Percentiles rank a stretch among this genome's conserved stretches.
phyloP scores from a whole-genome alignment of 2,888 invertebrate genomes.

The Orthosia gracilis region DNA sequence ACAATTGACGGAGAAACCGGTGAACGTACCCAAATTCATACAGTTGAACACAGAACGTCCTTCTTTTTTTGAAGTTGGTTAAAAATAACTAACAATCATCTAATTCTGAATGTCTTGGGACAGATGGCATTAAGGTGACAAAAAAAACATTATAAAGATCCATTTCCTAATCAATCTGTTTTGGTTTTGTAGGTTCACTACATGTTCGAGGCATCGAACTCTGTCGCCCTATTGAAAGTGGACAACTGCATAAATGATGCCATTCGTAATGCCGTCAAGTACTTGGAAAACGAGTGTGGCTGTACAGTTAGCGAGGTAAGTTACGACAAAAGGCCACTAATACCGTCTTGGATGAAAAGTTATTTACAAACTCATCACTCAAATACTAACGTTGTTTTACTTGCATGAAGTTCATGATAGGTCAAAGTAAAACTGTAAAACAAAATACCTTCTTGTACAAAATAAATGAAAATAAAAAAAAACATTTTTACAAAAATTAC shows the following conservation, averaged over 20 bases:
- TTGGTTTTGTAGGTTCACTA: constrained; percentile 88
- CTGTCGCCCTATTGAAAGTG: constrained; percentile 88
- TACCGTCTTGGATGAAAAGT: not conserved
- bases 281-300: constrained; percentile 88
- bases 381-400: no score
- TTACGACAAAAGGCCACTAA: not conserved
- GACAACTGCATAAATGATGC: constrained; percentile 88
- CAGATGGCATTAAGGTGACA: not conserved
- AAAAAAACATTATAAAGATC: not conserved
- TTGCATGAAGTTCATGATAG: no score
- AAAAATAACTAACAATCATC: no score
- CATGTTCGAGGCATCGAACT: constrained; percentile 92
- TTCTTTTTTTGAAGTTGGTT: no score
- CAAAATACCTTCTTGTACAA: no score
- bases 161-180: not conserved
- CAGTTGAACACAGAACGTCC: no score
- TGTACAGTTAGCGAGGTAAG: constrained; percentile 76
- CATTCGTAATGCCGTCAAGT: constrained; percentile 86
- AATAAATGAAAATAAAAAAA: no score
- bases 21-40: no score
- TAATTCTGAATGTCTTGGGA: not conserved
- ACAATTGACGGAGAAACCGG: no score
- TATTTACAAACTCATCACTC: not conserved
- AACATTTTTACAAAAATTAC: no score
- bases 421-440: no score